phyloP scores from a whole-genome alignment of 1,140 invertebrate genomes.

The Liolophura sinensis region DNA sequence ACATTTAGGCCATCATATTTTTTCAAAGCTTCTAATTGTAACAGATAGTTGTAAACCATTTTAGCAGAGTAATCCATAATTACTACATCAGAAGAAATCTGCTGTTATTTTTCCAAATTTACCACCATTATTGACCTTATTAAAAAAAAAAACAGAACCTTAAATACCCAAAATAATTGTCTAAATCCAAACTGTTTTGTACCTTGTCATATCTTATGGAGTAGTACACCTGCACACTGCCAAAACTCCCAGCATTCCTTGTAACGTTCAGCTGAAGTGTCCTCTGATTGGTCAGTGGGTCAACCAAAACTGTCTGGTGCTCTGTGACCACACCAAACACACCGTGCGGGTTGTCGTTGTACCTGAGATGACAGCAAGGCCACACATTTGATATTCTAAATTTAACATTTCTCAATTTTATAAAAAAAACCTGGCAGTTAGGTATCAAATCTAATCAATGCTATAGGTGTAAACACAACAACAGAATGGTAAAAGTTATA shows the following conservation, averaged over 20 bases:
- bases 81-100: too few species aligned
- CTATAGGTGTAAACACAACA: neutral
- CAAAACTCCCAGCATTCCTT: conserved; percentile 44
- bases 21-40: too few species aligned
- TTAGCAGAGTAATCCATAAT: too few species aligned
- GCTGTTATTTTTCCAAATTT: too few species aligned
- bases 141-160: too few species aligned
- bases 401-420: neutral
- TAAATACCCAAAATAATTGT: neutral
- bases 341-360: conserved; percentile 55
- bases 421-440: neutral
- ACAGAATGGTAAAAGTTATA: too few species aligned
- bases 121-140: too few species aligned
- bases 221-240: conserved; percentile 40
- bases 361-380: conserved; percentile 30
- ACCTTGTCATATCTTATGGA: conserved; percentile 45
- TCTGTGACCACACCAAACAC: conserved; percentile 38
- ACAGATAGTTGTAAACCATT: too few species aligned
- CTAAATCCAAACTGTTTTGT: neutral
- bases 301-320: conserved; percentile 37
- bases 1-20: too few species aligned
- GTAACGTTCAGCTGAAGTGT: conserved; percentile 44
- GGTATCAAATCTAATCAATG: too few species aligned
- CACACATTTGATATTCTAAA: conserved; percentile 2
- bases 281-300: conserved; percentile 34